Base-by-base conservation (phyloP, 53 echinoderm and acorn worm species). In the Mesocentrotus franciscanus region DNA sequence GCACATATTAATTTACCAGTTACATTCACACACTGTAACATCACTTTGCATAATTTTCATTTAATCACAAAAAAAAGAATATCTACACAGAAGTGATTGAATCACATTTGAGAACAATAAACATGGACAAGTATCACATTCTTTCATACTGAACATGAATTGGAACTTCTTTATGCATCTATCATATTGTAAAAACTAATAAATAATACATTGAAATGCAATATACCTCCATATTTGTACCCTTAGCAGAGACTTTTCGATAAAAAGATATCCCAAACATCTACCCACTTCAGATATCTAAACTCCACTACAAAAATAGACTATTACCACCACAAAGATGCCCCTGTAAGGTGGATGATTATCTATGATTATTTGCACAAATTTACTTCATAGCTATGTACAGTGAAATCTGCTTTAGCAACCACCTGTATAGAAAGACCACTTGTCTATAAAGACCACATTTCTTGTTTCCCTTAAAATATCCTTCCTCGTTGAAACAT, bases 81-180 rank as follows among this genome's bases (percentile, higher is more conserved):
- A 85, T 55, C 85, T 49, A 55, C 56, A 85, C 55, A 85, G 17
- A 85, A 87, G 87, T 87, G 57, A 87, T 87, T 87, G 58, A n/a
- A 87, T 87, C 87, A 87, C 87, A 87, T n/a, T 87, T 42, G 8
- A 84, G 18, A 36, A 87, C 18, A 58, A 58, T 87, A 27, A 57
- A 58, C 57, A 87, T 58, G 27, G 29, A 87, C 10, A 15, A n/a
- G 20, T 84, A 11, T 22, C 29, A 79, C n/a, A 24, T 81, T 13
- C 30, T 76, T 39, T 81, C 2, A 18, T 30, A 81, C 11, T 16
- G 8, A 36, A 22, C 42, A 81, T 81, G 81, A 81, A 81, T 15
- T 81, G 36, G 8, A 81, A 42, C 17, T 81, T 6, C 22, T 81
- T 64, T 7, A 14, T 64, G 20, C 64, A 64, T 64, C 11, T 81